These are phyloP conservation scores for Sitophilus oryzae DNA, from an alignment of 1,140 invertebrate genomes.

Conservation along the genomic window DNA sequence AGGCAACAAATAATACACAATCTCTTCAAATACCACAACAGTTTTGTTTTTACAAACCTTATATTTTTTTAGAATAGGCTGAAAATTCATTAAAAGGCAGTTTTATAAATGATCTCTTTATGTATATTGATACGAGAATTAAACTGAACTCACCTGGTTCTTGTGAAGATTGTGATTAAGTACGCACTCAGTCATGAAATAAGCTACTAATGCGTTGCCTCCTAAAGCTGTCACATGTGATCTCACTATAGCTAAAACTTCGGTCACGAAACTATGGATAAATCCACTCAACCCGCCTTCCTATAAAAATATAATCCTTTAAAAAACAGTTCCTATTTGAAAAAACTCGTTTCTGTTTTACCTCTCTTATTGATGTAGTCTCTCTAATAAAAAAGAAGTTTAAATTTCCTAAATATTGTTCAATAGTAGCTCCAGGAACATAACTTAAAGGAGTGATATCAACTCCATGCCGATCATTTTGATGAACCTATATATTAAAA, in stretches of 20 bases:
- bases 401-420: constrained; percentile 84
- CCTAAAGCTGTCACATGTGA: constrained; percentile 90
- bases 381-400: constrained; percentile 96
- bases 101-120: too few relatives aligned
- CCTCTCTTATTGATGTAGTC: constrained; percentile 85
- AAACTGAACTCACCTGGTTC: constrained; percentile 70
- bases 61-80: too few relatives aligned
- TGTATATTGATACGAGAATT: not conserved
- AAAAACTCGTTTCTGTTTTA: constrained; percentile 36
- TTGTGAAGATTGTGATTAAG: constrained; percentile 90
- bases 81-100: too few relatives aligned
- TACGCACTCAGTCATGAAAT: constrained; percentile 87
- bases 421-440: constrained; percentile 72
- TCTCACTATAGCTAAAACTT: constrained; percentile 83
- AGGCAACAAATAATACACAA: too few relatives aligned
- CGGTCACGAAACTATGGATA: constrained; percentile 87
- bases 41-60: too few relatives aligned
- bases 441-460: constrained; percentile 81
- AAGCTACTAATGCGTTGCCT: constrained; percentile 91
- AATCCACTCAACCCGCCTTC: constrained; percentile 88
- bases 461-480: constrained; percentile 67
- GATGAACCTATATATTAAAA: constrained; percentile 47
- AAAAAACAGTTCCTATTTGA: not conserved
- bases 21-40: too few relatives aligned
- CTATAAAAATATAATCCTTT: constrained; percentile 40